Evolutionary conservation across 2,888 invertebrate genomes (phyloP).

Genomic region (Temnothorax unifasciatus): DNA sequence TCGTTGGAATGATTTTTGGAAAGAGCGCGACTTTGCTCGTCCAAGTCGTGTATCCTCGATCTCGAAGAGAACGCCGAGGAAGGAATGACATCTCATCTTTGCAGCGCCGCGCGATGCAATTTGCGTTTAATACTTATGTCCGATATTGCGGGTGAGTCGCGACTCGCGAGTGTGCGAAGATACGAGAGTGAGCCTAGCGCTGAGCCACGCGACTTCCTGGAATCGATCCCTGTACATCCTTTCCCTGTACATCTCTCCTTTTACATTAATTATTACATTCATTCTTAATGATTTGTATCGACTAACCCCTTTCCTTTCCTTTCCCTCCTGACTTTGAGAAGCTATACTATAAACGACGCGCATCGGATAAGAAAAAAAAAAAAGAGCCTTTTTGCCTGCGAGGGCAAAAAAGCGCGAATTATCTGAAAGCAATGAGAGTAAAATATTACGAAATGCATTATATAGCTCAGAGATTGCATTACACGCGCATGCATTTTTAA

Average conservation of each 20-base stretch:
- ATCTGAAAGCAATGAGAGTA: neutral
- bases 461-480: neutral
- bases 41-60: neutral
- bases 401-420: neutral
- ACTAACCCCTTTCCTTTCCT: too few relatives aligned
- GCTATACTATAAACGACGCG: neutral
- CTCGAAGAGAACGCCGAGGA: neutral
- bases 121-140: neutral
- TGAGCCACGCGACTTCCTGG: neutral
- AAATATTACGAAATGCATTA: too few relatives aligned
- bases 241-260: neutral
- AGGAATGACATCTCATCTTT: neutral
- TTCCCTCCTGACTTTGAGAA: neutral
- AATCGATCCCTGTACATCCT: neutral
- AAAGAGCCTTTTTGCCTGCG: too few relatives aligned
- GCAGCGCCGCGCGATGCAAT: neutral
- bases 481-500: neutral
- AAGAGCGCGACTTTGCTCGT: neutral
- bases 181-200: too few relatives aligned
- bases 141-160: neutral
- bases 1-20: too few relatives aligned
- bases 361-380: too few relatives aligned
- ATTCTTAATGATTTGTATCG: neutral
- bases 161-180: neutral
- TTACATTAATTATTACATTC: neutral